Base-by-base conservation (phyloP, 2,797 vertebrate genomes). In the Sitta carolinensis region DNA sequence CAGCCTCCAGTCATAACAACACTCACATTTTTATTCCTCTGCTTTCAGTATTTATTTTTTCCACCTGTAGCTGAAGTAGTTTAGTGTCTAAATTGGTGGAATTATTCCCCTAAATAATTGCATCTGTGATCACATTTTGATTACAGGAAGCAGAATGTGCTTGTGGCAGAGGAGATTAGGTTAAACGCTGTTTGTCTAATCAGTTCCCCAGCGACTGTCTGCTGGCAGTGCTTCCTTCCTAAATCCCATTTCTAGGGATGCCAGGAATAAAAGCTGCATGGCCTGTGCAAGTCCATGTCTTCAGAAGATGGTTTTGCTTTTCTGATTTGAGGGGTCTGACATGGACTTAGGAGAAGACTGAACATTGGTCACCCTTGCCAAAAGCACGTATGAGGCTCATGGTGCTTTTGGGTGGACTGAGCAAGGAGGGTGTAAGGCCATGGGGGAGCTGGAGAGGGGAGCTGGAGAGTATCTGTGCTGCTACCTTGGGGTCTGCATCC, bases 61-160 rank as follows among this genome's bases (percentile, higher is more conserved):
- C 52, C 67, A 93, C 74, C 74, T 91, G 67, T 74, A 63, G 16
- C 72, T 88, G 80, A 67, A 94, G 29, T 75, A 67, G 42, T 78
- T 91, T 63, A 59, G 48, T 88, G 70, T 79, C 69, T 81, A 80
- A 96, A 87, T 73, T 86, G 63, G 76, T 86, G 87, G 87, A 96
- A 94, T 96, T 92, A 88, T 61, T 32, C 38, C 83, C 76, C 77
- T 91, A 79, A 93, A 93, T 89, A 90, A 91, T 81, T 90, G 63
- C 66, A 63, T 95, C 89, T 89, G 63, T 87, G 93, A 91, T 96
- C 76, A 86, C 87, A 79, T 88, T 88, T 84, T 95, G 93, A 96
- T 94, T 95, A 63, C 85, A 86, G 74, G 85, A 96, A 76, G 80
- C 87, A 80, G 87, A 91, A 47, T 21, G 34, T 1, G 8, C 79